These are phyloP conservation scores for Lithobates sylvaticus DNA, from an alignment of 2,797 vertebrate species.

Conservation along the genomic window DNA sequence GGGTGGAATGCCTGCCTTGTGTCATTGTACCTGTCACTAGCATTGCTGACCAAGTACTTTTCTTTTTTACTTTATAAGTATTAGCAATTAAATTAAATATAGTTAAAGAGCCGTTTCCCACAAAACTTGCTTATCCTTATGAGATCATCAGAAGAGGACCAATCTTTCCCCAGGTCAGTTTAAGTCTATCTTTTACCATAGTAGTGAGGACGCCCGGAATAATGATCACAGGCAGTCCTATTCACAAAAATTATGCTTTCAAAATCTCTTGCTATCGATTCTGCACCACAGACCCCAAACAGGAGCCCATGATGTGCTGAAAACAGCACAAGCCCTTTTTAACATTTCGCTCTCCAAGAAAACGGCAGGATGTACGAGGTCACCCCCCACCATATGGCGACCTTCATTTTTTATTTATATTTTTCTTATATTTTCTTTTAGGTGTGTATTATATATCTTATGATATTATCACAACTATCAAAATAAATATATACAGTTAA, in stretches of 20 bases:
- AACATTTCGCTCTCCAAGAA: fast-evolving
- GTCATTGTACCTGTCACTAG: no score
- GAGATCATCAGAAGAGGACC: no score
- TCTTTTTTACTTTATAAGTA: no score
- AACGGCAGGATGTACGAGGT: fast-evolving
- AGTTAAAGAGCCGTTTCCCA: no score
- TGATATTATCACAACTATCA: not conserved
- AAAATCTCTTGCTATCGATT: constrained; percentile 99
- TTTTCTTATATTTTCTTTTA: no score
- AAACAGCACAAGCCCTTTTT: constrained; percentile 72
- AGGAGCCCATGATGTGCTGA: constrained; percentile 77
- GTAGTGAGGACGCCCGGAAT: constrained; percentile 72
- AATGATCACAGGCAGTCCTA: constrained; percentile 76
- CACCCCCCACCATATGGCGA: not conserved
- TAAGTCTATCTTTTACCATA: not conserved
- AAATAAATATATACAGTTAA: no score
- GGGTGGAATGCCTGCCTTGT: no score
- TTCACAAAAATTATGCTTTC: constrained; percentile 91
- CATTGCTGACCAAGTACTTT: no score
- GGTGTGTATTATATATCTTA: not conserved
- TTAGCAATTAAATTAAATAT: no score
- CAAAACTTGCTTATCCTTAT: no score
- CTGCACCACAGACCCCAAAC: constrained; percentile 73
- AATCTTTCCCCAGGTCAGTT: no score
- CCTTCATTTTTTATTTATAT: no score